Conservation (phyloP, 1,140 invertebrate species). For the Drosophila pruinosa region DNA sequence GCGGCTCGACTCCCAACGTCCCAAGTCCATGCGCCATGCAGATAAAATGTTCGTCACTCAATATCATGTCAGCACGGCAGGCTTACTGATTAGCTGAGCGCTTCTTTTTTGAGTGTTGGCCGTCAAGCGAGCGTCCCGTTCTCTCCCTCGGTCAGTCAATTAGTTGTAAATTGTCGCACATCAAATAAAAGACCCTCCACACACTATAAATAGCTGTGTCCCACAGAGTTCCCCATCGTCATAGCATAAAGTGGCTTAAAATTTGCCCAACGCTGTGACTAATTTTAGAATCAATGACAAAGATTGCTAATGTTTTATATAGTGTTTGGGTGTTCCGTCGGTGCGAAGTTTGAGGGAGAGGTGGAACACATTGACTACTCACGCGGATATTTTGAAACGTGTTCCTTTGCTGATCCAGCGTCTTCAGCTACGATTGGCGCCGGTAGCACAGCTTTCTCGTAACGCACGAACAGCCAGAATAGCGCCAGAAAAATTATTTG, state of each 20-base stretch:
- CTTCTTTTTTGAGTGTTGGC: not conserved
- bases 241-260: constrained; percentile 6
- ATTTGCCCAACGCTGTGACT: constrained; percentile 7
- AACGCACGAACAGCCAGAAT: constrained; percentile 82
- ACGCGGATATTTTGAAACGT: constrained; percentile 82
- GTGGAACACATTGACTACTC: constrained; percentile 64
- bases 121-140: not conserved
- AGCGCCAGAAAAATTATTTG: constrained; percentile 82
- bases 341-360: not conserved
- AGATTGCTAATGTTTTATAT: constrained; percentile 12
- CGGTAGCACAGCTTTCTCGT: constrained; percentile 72
- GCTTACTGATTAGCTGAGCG: constrained; percentile 9
- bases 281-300: constrained; percentile 26
- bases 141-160: constrained; percentile 8
- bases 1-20: not conserved
- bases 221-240: not conserved
- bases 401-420: constrained; percentile 71
- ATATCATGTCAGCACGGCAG: constrained; percentile 2
- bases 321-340: not conserved
- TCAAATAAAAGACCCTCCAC: not conserved
- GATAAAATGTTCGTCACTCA: constrained; percentile 18
- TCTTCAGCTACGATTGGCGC: constrained; percentile 59
- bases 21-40: not conserved
- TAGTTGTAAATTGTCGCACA: constrained; percentile 21
- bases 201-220: not conserved